phyloP scores from a whole-genome alignment of 2,888 invertebrate species.

The Tethea ocularis region DNA sequence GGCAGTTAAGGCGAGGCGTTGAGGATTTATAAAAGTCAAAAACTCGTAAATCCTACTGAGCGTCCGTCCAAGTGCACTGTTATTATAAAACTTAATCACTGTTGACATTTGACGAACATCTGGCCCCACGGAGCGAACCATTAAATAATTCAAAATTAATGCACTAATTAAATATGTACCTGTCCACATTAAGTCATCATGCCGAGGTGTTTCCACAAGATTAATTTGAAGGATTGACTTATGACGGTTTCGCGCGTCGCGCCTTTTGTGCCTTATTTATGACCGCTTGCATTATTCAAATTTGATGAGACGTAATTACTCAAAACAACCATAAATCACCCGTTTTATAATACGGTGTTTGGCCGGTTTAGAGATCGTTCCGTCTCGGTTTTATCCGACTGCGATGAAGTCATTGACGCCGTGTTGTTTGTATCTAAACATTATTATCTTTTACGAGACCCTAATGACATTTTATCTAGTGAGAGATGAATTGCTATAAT shows the following conservation, averaged over 20 bases:
- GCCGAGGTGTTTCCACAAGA: slow-evolving; percentile 67
- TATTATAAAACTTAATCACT: slow-evolving; percentile 79
- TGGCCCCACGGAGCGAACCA: slow-evolving; percentile 61
- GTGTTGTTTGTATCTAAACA: slow-evolving; percentile 60
- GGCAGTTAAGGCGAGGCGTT: slow-evolving; percentile 75
- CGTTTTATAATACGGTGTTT: slow-evolving; percentile 69
- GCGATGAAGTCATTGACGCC: slow-evolving; percentile 70
- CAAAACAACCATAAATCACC: slow-evolving; percentile 81
- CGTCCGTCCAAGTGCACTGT: slow-evolving; percentile 50
- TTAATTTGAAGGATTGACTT: slow-evolving; percentile 78
- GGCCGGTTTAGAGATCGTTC: slow-evolving; percentile 67
- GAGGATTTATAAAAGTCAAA: slow-evolving; percentile 79
- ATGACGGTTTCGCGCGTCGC: slow-evolving; percentile 70
- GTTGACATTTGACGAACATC: slow-evolving; percentile 81
- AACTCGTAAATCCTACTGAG: slow-evolving; percentile 69
- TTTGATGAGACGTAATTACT: slow-evolving; percentile 82
- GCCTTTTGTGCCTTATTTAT: slow-evolving; percentile 69
- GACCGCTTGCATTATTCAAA: slow-evolving; percentile 79
- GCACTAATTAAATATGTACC: slow-evolving; percentile 80
- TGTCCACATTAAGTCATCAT: slow-evolving; percentile 77
- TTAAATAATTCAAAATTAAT: slow-evolving; percentile 79
- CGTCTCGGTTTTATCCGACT: slow-evolving; percentile 53
- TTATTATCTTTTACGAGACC: slow-evolving; percentile 57
- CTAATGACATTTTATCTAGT: slow-evolving; percentile 63
- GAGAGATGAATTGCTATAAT: slow-evolving; percentile 46